Percentiles rank a stretch among this genome's conserved stretches.
Evolutionary conservation across 2,888 invertebrate genomes (phyloP).

Genomic region (Lordiphosa andalusiaca): DNA sequence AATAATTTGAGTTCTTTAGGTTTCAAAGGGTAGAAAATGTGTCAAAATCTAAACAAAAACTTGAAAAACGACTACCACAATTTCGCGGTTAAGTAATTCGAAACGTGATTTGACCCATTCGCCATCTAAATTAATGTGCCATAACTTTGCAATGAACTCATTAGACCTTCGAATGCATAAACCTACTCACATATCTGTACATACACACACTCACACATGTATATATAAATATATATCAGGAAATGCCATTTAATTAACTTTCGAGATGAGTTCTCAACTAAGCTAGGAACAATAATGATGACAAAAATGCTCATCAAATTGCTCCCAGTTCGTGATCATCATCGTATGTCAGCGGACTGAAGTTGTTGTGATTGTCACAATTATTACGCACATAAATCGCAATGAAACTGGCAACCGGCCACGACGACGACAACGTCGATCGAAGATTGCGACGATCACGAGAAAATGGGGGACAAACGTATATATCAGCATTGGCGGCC

Average conservation of each 20-base stretch:
- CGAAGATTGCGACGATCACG: conserved; percentile 31
- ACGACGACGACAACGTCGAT: conserved; percentile 16
- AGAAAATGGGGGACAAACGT: conserved; percentile 4
- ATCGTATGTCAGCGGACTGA: conserved; percentile 38
- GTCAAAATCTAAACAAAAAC: no score
- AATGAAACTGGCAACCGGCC: conserved; percentile 49
- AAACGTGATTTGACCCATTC: neutral
- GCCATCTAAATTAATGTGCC: neutral
- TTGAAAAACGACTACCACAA: no score
- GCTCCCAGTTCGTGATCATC: conserved; percentile 23
- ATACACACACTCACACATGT: neutral
- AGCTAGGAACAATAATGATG: conserved; percentile 33
- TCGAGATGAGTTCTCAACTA: conserved; percentile 26
- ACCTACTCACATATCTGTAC: conserved; percentile 1
- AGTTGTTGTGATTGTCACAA: conserved; percentile 66
- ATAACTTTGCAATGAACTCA: conserved; percentile 5
- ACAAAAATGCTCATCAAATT: conserved; percentile 45
- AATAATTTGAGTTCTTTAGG: no score
- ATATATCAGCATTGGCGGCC: conserved; percentile 34
- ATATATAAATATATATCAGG: conserved; percentile 13
- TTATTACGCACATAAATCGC: conserved; percentile 76
- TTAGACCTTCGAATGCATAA: conserved; percentile 22
- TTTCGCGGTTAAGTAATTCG: no score
- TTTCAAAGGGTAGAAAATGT: no score
- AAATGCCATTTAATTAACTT: conserved; percentile 53